phyloP scores from a whole-genome alignment of 1,140 invertebrate genomes.

The Papilio dardanus region DNA sequence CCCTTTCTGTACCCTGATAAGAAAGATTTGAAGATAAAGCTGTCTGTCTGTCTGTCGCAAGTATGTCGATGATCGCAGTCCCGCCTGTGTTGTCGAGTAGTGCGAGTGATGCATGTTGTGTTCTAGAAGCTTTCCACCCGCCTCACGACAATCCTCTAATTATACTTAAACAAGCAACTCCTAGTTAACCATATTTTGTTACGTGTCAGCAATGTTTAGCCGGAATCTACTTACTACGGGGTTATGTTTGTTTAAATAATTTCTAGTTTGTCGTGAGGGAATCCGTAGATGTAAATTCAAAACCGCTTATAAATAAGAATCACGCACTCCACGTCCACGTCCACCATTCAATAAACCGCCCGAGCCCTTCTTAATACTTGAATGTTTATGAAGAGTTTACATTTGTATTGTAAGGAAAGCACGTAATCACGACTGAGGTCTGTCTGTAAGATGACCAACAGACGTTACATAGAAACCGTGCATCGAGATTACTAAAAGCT shows the following conservation, averaged over 20 bases:
- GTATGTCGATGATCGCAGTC: slow-evolving; percentile 78
- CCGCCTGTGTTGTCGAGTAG: slow-evolving; percentile 65
- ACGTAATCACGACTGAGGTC: not conserved
- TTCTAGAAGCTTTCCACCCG: slow-evolving; percentile 46
- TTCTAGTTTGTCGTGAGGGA: not conserved
- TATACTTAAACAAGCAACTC: not conserved
- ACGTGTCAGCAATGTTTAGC: no score
- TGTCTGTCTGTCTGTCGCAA: slow-evolving; percentile 45
- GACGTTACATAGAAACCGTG: no score
- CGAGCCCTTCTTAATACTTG: not conserved
- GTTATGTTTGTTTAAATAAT: not conserved
- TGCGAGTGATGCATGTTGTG: slow-evolving; percentile 68
- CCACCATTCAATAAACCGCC: slow-evolving; percentile 15
- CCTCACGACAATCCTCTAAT: not conserved
- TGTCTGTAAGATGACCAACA: not conserved
- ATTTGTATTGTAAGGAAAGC: not conserved
- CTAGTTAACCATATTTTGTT: not conserved
- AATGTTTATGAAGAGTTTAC: not conserved
- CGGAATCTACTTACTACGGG: no score
- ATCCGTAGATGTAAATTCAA: slow-evolving; percentile 6
- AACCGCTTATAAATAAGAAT: slow-evolving; percentile 1
- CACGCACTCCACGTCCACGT: slow-evolving; percentile 3
- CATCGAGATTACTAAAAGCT: no score
- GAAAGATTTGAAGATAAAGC: slow-evolving; percentile 33
- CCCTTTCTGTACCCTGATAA: not conserved